phyloP scores from a whole-genome alignment of 2,888 invertebrate species.

The Drosophila anceps region DNA sequence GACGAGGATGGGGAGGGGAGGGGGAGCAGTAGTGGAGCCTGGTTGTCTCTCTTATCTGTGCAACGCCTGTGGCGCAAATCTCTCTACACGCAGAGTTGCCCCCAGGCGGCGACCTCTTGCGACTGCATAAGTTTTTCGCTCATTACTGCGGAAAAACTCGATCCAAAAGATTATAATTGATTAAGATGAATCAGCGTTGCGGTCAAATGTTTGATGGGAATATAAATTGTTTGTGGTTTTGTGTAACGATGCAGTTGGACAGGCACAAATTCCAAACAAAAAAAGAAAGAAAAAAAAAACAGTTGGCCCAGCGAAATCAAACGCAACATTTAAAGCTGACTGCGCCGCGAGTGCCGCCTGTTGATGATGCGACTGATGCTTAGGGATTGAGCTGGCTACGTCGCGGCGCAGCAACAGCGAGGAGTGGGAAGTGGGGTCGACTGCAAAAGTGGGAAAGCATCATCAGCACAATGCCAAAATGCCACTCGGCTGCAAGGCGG shows the following conservation, averaged over 20 bases:
- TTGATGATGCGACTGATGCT: slow-evolving; percentile 51
- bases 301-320: slow-evolving; percentile 73
- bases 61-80: slow-evolving; percentile 77
- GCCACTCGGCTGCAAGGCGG: slow-evolving; percentile 74
- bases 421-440: slow-evolving; percentile 16
- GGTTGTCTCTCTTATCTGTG: slow-evolving; percentile 66
- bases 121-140: slow-evolving; percentile 71
- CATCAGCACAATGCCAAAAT: slow-evolving; percentile 80
- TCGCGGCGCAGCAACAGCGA: slow-evolving; percentile 4
- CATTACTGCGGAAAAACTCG: slow-evolving; percentile 80
- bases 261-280: slow-evolving; percentile 35
- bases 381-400: slow-evolving; percentile 20
- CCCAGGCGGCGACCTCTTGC: slow-evolving; percentile 70
- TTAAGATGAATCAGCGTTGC: slow-evolving; percentile 85
- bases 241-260: slow-evolving; percentile 76
- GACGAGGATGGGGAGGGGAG: neutral
- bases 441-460: slow-evolving; percentile 64
- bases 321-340: slow-evolving; percentile 71
- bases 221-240: slow-evolving; percentile 85
- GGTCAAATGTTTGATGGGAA: slow-evolving; percentile 85
- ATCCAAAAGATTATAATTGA: slow-evolving; percentile 85
- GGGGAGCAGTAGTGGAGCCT: slow-evolving; percentile 9
- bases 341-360: slow-evolving; percentile 60
- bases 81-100: slow-evolving; percentile 73
- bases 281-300: slow-evolving; percentile 26